A percentile compares a stretch with the other conserved stretches of the same genome.
phyloP scores from a whole-genome alignment of 2,888 invertebrate genomes.

The Pseudeuparius sepicola region DNA sequence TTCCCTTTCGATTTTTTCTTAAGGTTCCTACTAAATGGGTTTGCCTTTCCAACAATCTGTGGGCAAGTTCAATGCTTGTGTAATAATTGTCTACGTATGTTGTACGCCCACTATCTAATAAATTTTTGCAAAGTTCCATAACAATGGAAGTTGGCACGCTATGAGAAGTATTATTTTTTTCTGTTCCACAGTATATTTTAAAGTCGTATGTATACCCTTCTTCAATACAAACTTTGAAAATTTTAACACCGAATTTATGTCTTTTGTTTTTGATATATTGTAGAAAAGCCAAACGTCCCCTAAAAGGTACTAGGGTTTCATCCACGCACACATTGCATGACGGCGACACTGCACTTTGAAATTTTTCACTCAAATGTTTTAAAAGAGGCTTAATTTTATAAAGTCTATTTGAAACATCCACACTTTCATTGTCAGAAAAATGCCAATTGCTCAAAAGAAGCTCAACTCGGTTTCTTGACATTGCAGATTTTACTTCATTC shows the following conservation, averaged over 20 bases:
- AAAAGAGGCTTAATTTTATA: constrained; percentile 22
- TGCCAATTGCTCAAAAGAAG: constrained; percentile 12
- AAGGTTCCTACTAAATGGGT: constrained; percentile 29
- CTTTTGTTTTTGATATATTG: constrained; percentile 23
- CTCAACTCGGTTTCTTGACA: constrained; percentile 14
- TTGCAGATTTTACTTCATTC: constrained; percentile 4
- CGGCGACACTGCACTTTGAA: constrained; percentile 14
- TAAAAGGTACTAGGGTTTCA: constrained; percentile 24
- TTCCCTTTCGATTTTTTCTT: constrained; percentile 25
- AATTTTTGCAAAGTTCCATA: constrained; percentile 15
- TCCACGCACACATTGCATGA: constrained; percentile 15
- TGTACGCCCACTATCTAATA: constrained; percentile 17
- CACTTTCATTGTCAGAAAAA: constrained; percentile 13
- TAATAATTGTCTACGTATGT: constrained; percentile 13
- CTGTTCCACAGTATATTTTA: constrained; percentile 19
- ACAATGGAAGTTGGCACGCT: constrained; percentile 21
- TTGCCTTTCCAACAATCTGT: constrained; percentile 22
- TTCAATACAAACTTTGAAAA: constrained; percentile 20
- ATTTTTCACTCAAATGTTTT: constrained; percentile 17
- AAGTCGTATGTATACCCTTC: constrained; percentile 19
- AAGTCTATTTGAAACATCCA: constrained; percentile 16
- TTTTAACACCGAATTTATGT: constrained; percentile 22
- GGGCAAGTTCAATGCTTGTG: no score
- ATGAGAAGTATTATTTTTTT: constrained; percentile 9
- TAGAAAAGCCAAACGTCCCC: constrained; percentile 19